Evolutionary conservation across 2,888 invertebrate species (phyloP), one percentile per base, ranked within the genome.

Genomic region (Eugnorisma glareosa): DNA sequence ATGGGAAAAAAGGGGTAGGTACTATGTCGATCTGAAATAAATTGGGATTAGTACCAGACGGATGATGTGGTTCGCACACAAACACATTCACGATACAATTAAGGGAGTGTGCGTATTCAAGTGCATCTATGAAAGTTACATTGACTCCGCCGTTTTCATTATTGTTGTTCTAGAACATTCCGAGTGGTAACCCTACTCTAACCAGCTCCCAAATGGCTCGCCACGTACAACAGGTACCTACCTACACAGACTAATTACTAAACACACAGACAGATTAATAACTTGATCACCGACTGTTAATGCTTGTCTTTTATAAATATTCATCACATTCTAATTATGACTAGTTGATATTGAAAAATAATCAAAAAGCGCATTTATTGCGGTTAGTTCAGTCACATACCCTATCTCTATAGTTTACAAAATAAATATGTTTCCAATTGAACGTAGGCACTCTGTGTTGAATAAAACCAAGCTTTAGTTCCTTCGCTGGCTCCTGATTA

Each of bases 201-300:
- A 81, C 71, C 74, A 67, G 63, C 73, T 70, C 67, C 40, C 67
- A 76, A 77, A 75, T 57, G 79, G 69, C n/a, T 57, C 40, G 69
- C 63, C 83, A 81, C 78, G 76, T 78, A 74, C 78, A 66, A 51
- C 67, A 79, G 77, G 67, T 75, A 77, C 67, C 43, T 75, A 77
- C 67, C 43, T 57, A 72, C 67, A 63, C 72, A 83, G 43, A 77
- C 76, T 61, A 66, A 71, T 67, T 77, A n/a, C n/a, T n/a, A n/a
- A n/a, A n/a, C n/a, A n/a, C n/a, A n/a, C n/a, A n/a, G n/a, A n/a
- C n/a, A n/a, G n/a, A n/a, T n/a, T n/a, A n/a, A n/a, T n/a, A 73
- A 69, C 68, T 59, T 79, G 66, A 77, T 83, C 64, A 83, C 70
- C 35, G 63, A 74, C 69, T 70, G 70, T 75, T 80, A 61, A 75